Percentiles rank a stretch among this genome's conserved stretches.
phyloP scores from a whole-genome alignment of 2,113 vertebrate genomes.

The Oriolus oriolus region DNA sequence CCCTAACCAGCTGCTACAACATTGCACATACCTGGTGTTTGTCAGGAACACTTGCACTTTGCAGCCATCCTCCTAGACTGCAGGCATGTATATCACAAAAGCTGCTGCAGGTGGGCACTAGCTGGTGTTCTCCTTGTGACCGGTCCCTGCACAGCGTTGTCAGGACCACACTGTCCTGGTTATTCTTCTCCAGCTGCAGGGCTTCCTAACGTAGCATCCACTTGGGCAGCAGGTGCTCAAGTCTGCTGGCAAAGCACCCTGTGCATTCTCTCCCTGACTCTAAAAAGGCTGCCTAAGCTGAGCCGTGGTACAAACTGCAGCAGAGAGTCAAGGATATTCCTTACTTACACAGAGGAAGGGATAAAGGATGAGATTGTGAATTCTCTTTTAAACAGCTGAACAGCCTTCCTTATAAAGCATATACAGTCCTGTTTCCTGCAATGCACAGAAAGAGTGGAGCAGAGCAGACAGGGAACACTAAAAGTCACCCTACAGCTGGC shows the following conservation, averaged over 20 bases:
- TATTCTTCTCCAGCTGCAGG: neutral
- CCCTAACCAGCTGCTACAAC: neutral
- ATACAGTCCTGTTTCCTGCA: neutral
- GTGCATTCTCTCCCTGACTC: neutral
- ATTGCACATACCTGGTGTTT: neutral
- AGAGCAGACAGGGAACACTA: neutral
- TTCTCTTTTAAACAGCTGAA: neutral
- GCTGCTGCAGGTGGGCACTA: neutral
- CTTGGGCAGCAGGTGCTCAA: neutral
- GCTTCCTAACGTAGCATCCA: neutral
- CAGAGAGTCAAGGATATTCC: neutral
- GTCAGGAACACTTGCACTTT: neutral
- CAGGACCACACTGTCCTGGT: neutral
- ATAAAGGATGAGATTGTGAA: neutral
- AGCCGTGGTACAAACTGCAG: neutral
- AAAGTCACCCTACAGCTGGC: neutral
- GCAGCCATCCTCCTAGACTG: rapidly evolving
- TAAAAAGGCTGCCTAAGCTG: neutral
- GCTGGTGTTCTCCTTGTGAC: neutral
- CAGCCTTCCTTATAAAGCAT: neutral
- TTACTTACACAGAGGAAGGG: neutral
- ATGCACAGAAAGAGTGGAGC: neutral
- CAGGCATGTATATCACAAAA: neutral
- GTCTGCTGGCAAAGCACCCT: neutral
- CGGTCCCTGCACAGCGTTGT: rapidly evolving